Base-by-base conservation (phyloP, 2,113 vertebrate genomes). In the Hemibagrus wyckioides region DNA sequence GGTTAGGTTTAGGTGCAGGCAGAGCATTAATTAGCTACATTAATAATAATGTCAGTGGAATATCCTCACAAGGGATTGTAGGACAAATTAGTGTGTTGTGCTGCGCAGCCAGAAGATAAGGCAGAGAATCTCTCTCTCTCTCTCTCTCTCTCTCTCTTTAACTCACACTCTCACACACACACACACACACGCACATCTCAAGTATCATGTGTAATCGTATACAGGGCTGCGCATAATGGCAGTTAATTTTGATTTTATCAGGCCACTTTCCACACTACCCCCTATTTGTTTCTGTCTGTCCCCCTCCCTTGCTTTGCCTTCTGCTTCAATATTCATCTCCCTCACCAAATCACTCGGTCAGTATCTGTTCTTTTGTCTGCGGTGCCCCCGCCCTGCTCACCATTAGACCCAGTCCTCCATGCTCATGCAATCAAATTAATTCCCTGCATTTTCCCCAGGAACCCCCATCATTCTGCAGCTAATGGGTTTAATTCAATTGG, bases 401-500 rank as follows among this genome's bases (percentile, higher is more conserved):
- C 86, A 89, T 90, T 89, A 90, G 88, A 84, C 71, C 86, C 84
- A 28, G 83, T 89, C 86, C 89, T 93, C 89, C 91, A 93, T 93
- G 91, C 92, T 85, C 80, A 80, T 90, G 92, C 91, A 88, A 94
- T 94, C 93, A 91, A 94, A 88, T 93, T 94, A 95, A 95, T 94
- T 95, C 94, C 87, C 92, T 71, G 93, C 90, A 92, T 94, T 90
- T 89, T 92, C 94, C 94, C 85, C 83, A 92, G 92, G 94, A 93
- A 89, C 93, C 6, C 91, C 86, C 83, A 90, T 94, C 79, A 88
- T 93, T 93, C 94, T 90, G 91, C 48, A 92, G 94, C 94, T 94
- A 91, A 94, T 94, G 95, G 94, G 95, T 95, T 91, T 94, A 93
- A 93, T 93, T 95, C 94, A 92, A 94, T 94, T 92, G 95, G 92